Conservation (phyloP, 2,888 invertebrate genomes). For the Orthonychiurus folsomi region DNA sequence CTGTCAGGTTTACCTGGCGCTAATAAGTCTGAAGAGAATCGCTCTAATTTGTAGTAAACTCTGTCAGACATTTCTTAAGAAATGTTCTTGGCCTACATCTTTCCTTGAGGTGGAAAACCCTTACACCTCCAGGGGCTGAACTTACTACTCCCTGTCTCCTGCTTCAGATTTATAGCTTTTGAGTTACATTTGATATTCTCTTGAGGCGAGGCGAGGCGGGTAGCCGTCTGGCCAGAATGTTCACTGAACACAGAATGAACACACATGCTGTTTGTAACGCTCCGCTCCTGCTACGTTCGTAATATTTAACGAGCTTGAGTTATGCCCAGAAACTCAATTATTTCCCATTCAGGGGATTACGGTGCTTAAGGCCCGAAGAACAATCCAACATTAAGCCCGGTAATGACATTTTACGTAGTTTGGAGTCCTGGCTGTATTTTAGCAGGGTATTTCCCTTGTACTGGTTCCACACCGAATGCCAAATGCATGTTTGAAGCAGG, state of each 20-base stretch:
- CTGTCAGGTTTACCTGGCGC: neutral
- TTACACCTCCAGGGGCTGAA: neutral
- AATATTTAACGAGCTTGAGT: neutral
- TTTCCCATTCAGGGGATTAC: too few relatives aligned
- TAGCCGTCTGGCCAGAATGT: too few relatives aligned
- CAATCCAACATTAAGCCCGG: neutral
- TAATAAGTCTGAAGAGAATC: neutral
- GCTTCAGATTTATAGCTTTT: neutral
- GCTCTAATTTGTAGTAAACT: neutral
- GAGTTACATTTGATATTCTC: neutral
- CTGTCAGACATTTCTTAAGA: neutral
- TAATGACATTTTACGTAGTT: constrained; percentile 1
- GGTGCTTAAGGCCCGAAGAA: neutral
- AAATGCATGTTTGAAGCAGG: too few relatives aligned
- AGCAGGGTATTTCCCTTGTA: too few relatives aligned
- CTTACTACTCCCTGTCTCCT: neutral
- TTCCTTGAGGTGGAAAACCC: too few relatives aligned
- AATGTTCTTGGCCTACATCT: neutral
- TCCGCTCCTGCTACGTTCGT: neutral
- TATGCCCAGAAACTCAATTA: neutral
- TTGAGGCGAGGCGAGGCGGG: neutral
- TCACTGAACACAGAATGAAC: too few relatives aligned
- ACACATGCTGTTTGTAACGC: too few relatives aligned
- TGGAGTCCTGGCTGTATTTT: too few relatives aligned
- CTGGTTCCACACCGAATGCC: too few relatives aligned